Evolutionary conservation across 2,888 invertebrate genomes (phyloP), one percentile per base, ranked within the genome.

Genomic region (Bruchidius siliquastri): DNA sequence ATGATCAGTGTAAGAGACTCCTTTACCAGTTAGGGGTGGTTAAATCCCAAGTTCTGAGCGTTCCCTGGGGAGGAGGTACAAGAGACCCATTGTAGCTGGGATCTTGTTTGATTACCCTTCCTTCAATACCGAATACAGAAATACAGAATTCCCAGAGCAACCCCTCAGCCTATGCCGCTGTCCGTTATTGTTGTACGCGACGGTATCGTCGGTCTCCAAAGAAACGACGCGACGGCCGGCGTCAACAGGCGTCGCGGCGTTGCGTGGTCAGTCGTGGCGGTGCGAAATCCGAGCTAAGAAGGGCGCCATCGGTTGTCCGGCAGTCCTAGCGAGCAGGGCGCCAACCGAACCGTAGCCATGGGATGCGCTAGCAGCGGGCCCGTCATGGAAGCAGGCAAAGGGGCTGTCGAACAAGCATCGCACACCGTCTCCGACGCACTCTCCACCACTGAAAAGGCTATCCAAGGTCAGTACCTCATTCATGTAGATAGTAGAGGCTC

Each of bases 281-380:
- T 4, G 49, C 49, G 49, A 49, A 49, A 13, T 49, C 49, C 49
- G 49, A 49, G 18, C 8, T 3, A 4, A 49, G 13, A 49, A 49
- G 49, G 49, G 18, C 1, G 6, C 49, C 8, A 49, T 18, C 49
- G 3, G 8, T 30, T 6, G 30, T 3, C 4, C 30, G 3, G 30
- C 3, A 30, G 30, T 30, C 30, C n/a, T n/a, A n/a, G n/a, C n/a
- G 26, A 26, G 26, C 2, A 26, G 26, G 26, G 26, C 26, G 26
- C 26, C 26, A 4, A 26, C 26, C 26, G 26, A 26, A 26, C 26
- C 26, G 6, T 3, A 49, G 79, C 66, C 49, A 87, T 87, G 87
- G 87, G 87, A 77, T 87, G 87, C 78, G 87, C 87, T 22, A 86
- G 86, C 78, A 86, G 86, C 81, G 84, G 84, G 76, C 87, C 87